A percentile compares a stretch with the other conserved stretches of the same genome.
Evolutionary conservation across 2,888 invertebrate genomes (phyloP).

Genomic region (Quadroppia sp.): DNA sequence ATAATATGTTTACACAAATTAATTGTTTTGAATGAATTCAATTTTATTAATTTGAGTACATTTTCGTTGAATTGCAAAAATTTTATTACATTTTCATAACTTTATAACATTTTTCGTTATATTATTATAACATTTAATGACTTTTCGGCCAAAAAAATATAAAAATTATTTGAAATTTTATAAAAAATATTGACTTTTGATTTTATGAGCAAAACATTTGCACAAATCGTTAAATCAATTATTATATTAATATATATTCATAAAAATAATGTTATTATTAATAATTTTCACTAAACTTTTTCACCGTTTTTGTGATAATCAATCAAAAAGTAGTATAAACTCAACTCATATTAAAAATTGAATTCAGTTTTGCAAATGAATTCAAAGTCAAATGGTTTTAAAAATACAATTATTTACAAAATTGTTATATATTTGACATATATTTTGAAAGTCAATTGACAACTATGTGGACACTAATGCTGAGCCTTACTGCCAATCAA

Average conservation of each 20-base stretch:
- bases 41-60: background rate
- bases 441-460: background rate
- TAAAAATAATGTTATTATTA: too few relatives aligned
- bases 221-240: too few relatives aligned
- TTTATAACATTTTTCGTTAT: too few relatives aligned
- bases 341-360: background rate
- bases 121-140: too few relatives aligned
- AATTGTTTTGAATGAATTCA: constrained; percentile 21
- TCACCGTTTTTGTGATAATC: background rate
- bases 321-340: background rate
- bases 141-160: too few relatives aligned
- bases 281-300: too few relatives aligned
- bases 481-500: constrained; percentile 17
- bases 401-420: background rate
- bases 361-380: background rate
- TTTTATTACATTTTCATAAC: too few relatives aligned
- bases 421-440: background rate
- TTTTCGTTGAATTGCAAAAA: background rate
- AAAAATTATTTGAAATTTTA: too few relatives aligned
- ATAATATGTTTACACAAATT: constrained; percentile 14
- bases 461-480: background rate
- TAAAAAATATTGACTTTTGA: too few relatives aligned
- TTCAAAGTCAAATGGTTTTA: background rate
- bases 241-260: too few relatives aligned
- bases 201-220: too few relatives aligned